phyloP scores from a whole-genome alignment of 1,140 invertebrate genomes.

The Drosophila murphyi region DNA sequence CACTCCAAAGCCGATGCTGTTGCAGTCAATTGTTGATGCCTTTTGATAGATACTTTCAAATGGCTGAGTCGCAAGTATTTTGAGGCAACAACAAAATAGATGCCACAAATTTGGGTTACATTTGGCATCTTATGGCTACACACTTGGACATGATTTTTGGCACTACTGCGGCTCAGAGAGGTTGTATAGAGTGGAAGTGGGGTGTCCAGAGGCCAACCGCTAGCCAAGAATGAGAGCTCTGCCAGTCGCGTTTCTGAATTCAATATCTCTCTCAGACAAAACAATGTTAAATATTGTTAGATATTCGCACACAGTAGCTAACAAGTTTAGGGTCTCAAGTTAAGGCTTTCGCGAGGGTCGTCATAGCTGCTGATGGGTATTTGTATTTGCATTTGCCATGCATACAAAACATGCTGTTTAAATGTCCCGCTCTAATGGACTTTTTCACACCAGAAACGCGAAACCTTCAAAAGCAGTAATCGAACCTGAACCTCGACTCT shows the following conservation, averaged over 20 bases:
- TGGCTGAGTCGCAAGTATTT: conserved; percentile 30
- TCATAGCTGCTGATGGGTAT: conserved; percentile 3
- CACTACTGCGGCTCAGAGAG: background rate
- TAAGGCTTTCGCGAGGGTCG: conserved; percentile 53
- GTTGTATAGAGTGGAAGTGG: background rate
- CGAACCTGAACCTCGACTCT: conserved; percentile 33
- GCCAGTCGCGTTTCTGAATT: conserved; percentile 29
- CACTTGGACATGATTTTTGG: conserved; percentile 16
- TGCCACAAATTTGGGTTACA: conserved; percentile 61
- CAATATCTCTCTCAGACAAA: conserved; percentile 25
- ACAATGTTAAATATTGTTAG: conserved; percentile 58
- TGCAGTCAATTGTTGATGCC: conserved; percentile 21
- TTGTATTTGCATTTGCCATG: conserved; percentile 2
- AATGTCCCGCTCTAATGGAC: conserved; percentile 56
- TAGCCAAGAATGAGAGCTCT: conserved; percentile 53
- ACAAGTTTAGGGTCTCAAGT: conserved; percentile 64
- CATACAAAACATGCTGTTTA: conserved; percentile 42
- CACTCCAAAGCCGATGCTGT: conserved; percentile 43
- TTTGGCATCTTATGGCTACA: conserved; percentile 59
- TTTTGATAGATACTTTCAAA: conserved; percentile 71
- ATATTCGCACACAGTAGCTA: conserved; percentile 74
- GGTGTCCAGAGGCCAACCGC: background rate
- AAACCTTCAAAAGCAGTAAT: conserved; percentile 42
- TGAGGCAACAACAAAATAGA: conserved; percentile 13
- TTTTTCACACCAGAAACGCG: conserved; percentile 21